Percentiles rank a stretch among this genome's conserved stretches.
phyloP scores from a whole-genome alignment of 2,888 invertebrate genomes.

The Tetranychus piercei region DNA sequence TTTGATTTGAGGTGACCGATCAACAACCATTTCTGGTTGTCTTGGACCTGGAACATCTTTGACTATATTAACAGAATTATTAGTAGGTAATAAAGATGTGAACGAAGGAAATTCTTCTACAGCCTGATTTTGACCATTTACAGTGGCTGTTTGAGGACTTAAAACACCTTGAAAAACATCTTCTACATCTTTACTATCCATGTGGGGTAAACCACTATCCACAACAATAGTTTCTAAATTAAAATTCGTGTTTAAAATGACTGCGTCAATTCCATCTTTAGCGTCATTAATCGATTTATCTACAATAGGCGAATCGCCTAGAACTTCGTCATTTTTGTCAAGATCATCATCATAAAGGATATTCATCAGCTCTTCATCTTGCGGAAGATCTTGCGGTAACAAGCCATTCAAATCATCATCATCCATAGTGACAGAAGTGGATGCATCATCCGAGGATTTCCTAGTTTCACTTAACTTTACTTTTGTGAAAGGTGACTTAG shows the following conservation, averaged over 20 bases:
- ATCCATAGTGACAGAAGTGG: constrained; percentile 1
- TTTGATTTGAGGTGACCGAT: background rate
- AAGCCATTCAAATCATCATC: constrained; percentile 34
- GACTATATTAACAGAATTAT: background rate
- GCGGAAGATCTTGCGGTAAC: constrained; percentile 42
- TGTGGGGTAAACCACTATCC: constrained; percentile 46
- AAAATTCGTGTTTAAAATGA: constrained; percentile 46
- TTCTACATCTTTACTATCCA: constrained; percentile 75
- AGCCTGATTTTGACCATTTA: background rate
- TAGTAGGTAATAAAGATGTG: background rate
- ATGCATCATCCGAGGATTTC: constrained; percentile 1
- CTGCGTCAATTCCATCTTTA: constrained; percentile 31
- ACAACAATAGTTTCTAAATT: constrained; percentile 41
- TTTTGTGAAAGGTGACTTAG: background rate
- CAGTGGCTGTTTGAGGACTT: background rate
- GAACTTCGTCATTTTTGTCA: constrained; percentile 24
- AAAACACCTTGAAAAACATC: constrained; percentile 76
- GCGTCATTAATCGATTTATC: constrained; percentile 5
- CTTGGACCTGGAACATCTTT: background rate
- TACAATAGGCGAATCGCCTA: constrained; percentile 8
- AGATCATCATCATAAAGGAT: constrained; percentile 42
- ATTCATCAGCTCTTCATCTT: constrained; percentile 46
- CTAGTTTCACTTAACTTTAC: background rate
- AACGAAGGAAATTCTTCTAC: background rate
- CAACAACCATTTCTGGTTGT: background rate